Evolutionary conservation across 2,888 invertebrate genomes (phyloP).

Genomic region (Pristionchus fissidentatus): DNA sequence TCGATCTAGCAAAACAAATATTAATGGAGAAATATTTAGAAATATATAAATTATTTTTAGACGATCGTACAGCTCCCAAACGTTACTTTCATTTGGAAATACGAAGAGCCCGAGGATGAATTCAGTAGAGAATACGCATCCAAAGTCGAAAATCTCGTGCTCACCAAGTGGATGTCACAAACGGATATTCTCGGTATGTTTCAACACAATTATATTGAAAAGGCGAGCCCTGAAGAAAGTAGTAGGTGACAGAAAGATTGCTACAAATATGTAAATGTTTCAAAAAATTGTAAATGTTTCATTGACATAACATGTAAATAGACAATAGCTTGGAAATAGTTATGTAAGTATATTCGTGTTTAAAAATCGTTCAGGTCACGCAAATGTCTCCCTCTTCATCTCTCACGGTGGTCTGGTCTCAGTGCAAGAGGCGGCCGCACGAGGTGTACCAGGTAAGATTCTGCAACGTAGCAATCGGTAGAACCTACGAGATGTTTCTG

Average conservation of each 20-base stretch:
- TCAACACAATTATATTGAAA: too few species aligned
- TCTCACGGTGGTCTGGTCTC: constrained; percentile 40
- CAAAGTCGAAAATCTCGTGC: background rate
- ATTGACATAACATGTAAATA: background rate
- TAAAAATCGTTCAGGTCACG: background rate
- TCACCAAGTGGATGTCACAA: background rate
- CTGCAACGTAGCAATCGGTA: too few species aligned
- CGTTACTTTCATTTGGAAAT: constrained; percentile 10
- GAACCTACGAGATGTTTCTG: too few species aligned
- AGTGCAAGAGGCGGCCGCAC: background rate
- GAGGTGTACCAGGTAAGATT: constrained; percentile 6
- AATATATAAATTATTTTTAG: background rate
- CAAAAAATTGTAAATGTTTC: too few species aligned
- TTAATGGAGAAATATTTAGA: background rate
- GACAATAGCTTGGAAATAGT: too few species aligned
- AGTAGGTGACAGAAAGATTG: too few species aligned
- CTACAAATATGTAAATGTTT: too few species aligned
- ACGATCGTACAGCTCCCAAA: background rate
- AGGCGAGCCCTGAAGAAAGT: too few species aligned
- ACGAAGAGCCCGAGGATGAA: background rate
- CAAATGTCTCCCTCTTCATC: background rate
- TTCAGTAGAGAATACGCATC: background rate
- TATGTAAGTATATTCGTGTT: background rate
- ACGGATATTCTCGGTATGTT: background rate
- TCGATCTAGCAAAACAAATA: too few species aligned